Percentiles rank a stretch among this genome's conserved stretches.
phyloP scores from a whole-genome alignment of 2,888 invertebrate species.

The Drosophila merina region DNA sequence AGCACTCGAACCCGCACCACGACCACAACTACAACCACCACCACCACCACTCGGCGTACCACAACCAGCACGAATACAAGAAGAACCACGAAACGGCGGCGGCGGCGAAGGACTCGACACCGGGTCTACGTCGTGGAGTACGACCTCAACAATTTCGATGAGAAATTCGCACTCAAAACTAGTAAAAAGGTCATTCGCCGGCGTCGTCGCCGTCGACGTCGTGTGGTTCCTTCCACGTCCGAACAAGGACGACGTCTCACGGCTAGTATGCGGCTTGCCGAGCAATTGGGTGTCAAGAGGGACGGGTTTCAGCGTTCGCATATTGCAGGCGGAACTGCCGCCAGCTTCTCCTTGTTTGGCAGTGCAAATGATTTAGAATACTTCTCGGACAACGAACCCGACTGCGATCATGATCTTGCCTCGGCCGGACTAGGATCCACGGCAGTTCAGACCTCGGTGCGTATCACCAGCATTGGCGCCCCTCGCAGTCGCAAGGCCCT shows the following conservation, averaged over 20 bases:
- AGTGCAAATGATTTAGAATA: slow-evolving; percentile 88
- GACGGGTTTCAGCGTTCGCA: slow-evolving; percentile 61
- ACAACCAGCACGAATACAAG: slow-evolving; percentile 61
- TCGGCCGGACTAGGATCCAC: slow-evolving; percentile 80
- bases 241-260: slow-evolving; percentile 55
- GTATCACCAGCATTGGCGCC: slow-evolving; percentile 73
- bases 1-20: slow-evolving; percentile 56
- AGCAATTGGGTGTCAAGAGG: slow-evolving; percentile 77
- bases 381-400: slow-evolving; percentile 86
- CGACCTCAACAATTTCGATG: slow-evolving; percentile 86
- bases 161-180: slow-evolving; percentile 86
- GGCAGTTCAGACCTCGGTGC: slow-evolving; percentile 81
- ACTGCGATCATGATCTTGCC: slow-evolving; percentile 80
- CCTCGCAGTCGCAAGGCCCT: slow-evolving; percentile 76
- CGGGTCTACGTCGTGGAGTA: slow-evolving; percentile 88
- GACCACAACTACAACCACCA: slow-evolving; percentile 55
- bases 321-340: slow-evolving; percentile 58
- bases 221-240: slow-evolving; percentile 11
- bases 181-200: slow-evolving; percentile 85
- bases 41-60: slow-evolving; percentile 60
- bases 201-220: slow-evolving; percentile 69
- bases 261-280: slow-evolving; percentile 80
- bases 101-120: slow-evolving; percentile 83
- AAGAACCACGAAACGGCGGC: slow-evolving; percentile 52
- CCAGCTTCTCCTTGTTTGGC: slow-evolving; percentile 88